phyloP scores from a whole-genome alignment of 2,888 invertebrate genomes.

The Clanis bilineata region DNA sequence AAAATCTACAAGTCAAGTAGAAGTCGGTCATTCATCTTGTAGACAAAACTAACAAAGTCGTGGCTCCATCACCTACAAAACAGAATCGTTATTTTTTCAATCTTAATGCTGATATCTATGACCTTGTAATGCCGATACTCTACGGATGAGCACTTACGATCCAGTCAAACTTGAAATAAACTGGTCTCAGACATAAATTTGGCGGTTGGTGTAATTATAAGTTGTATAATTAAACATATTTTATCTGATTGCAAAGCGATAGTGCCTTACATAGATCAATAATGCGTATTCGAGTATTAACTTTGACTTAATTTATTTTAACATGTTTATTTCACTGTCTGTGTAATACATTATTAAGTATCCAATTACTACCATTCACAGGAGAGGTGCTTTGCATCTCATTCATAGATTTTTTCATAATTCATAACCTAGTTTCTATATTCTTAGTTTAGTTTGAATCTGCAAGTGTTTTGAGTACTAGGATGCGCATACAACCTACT shows the following conservation, averaged over 20 bases:
- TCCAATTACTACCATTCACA: too few species aligned
- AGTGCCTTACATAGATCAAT: neutral
- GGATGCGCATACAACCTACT: neutral
- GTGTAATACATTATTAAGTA: too few species aligned
- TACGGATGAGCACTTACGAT: neutral
- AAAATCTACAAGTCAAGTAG: too few species aligned
- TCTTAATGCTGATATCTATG: neutral
- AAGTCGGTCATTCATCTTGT: neutral
- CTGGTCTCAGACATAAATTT: neutral
- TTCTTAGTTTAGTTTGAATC: too few species aligned
- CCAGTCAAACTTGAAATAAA: slow-evolving; percentile 9
- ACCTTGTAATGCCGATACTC: neutral
- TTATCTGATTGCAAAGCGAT: neutral
- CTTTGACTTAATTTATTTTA: neutral
- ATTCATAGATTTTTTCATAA: too few species aligned
- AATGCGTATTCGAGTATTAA: neutral
- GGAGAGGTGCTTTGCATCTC: too few species aligned
- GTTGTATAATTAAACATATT: neutral
- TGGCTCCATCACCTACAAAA: neutral
- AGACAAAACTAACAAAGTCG: neutral
- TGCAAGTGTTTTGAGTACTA: neutral
- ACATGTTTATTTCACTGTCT: too few species aligned
- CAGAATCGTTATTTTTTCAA: neutral
- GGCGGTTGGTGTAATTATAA: neutral
- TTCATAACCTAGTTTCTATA: too few species aligned